Base-by-base conservation (phyloP, 2,888 invertebrate species). In the Biston betularia region DNA sequence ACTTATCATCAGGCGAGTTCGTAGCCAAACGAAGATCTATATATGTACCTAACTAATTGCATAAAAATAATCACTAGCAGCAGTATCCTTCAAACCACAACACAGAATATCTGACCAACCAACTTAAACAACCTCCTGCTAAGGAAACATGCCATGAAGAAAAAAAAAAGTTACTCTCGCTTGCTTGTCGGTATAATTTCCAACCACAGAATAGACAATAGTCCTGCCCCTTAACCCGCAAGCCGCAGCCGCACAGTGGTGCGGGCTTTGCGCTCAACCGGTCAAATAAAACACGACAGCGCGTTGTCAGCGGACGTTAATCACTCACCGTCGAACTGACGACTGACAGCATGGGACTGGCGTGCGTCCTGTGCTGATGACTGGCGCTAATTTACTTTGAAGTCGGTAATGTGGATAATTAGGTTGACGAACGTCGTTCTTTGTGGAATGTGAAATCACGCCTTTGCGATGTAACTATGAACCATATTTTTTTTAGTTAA, bases 271-370 rank as follows among this genome's bases (percentile, higher is more conserved):
- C 63, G 67, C 59, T 60, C 63, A 56, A 49, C 57, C 57, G 64
- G 53, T 58, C 68, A 61, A 68, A 68, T 68, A 68, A 63, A 64
- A 68, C 68, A 56, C 38, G 63, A 68, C 68, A 60, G 63, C 57
- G 67, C 35, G 45, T 24, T 57, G 68, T 61, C 56, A 55, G 50
- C 55, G 55, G 35, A 38, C 61, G 57, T 68, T 64, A 61, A 64
- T 68, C 68, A 64, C 68, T 48, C 63, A 44, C 50, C 54, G 45
- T 38, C 58, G 58, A 58, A 58, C 24, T 42, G 58, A 58, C 48
- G 38, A 46, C 53, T 63, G 68, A 60, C 68, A 59, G 48, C 59
- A 65, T 49, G n/a, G 59, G 49, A 46, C 33, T 61, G 66, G 53
- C 62, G 60, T 44, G 53, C 55, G 61, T 52, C 64, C 60, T 33